These are phyloP conservation scores for Mystacornis crossleyi DNA, from an alignment of 2,113 vertebrate genomes.

Conservation along the genomic window DNA sequence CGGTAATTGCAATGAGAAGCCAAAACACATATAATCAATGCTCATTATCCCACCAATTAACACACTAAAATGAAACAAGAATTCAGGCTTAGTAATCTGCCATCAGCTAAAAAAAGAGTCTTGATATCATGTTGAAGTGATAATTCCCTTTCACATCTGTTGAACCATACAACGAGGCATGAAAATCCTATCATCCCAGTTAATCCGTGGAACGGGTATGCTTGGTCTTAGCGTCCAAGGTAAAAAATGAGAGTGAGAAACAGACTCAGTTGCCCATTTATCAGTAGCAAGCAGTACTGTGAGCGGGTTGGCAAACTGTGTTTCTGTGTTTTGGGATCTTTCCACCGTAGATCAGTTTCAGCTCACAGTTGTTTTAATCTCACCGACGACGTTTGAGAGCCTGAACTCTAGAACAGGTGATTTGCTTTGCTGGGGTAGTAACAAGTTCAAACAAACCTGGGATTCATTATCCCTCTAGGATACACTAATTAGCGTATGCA, in stretches of 20 bases:
- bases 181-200: neutral
- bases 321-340: neutral
- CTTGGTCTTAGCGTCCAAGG: neutral
- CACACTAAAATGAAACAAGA: constrained; percentile 70
- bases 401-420: constrained; percentile 7
- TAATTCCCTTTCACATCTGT: constrained; percentile 48
- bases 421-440: neutral
- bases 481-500: neutral
- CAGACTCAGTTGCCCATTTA: neutral
- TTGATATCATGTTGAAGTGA: constrained; percentile 31
- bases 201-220: neutral
- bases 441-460: neutral
- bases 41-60: constrained; percentile 70
- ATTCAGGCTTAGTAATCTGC: constrained; percentile 55
- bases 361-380: neutral
- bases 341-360: neutral
- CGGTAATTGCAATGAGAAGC: constrained; percentile 60
- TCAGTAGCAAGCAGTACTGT: neutral
- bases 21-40: constrained; percentile 58
- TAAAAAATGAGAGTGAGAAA: neutral
- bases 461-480: neutral
- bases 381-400: neutral
- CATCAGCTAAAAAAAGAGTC: neutral
- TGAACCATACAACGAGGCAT: neutral
- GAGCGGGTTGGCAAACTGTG: neutral